Evolutionary conservation across 2,888 invertebrate genomes (phyloP).

Genomic region (Lymantria dispar): DNA sequence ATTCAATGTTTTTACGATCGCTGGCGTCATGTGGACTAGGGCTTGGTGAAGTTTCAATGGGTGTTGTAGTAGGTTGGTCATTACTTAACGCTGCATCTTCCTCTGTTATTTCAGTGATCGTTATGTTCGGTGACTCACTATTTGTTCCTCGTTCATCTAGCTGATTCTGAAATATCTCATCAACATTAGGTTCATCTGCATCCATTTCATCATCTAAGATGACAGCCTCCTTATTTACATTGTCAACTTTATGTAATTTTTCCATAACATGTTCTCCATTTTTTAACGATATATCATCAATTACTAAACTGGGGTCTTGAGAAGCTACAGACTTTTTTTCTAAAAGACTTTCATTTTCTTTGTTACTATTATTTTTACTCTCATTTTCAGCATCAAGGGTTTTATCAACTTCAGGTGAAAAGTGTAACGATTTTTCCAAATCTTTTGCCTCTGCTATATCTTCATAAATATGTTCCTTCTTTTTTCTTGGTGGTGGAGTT

Average conservation of each 20-base stretch:
- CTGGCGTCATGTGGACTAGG: constrained; percentile 60
- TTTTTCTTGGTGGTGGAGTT: constrained; percentile 72
- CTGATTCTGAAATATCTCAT: constrained; percentile 71
- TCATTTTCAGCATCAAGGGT: constrained; percentile 46
- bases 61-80: constrained; percentile 53
- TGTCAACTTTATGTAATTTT: constrained; percentile 62
- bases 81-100: constrained; percentile 54
- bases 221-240: constrained; percentile 60
- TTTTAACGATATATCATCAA: constrained; percentile 61
- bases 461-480: constrained; percentile 84
- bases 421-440: constrained; percentile 71
- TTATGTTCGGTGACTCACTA: constrained; percentile 71
- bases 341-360: constrained; percentile 70
- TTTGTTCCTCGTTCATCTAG: constrained; percentile 57
- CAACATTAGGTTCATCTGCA: constrained; percentile 67
- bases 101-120: constrained; percentile 75
- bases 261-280: constrained; percentile 71
- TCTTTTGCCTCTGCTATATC: constrained; percentile 80
- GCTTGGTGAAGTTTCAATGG: constrained; percentile 70
- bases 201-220: constrained; percentile 68
- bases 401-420: constrained; percentile 67
- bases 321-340: constrained; percentile 74
- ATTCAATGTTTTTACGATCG: constrained; percentile 50
- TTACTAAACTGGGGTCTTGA: constrained; percentile 72
- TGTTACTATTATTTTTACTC: constrained; percentile 53